Evolutionary conservation across 2,797 vertebrate species (phyloP).

Genomic region (Gambusia yucatana): DNA sequence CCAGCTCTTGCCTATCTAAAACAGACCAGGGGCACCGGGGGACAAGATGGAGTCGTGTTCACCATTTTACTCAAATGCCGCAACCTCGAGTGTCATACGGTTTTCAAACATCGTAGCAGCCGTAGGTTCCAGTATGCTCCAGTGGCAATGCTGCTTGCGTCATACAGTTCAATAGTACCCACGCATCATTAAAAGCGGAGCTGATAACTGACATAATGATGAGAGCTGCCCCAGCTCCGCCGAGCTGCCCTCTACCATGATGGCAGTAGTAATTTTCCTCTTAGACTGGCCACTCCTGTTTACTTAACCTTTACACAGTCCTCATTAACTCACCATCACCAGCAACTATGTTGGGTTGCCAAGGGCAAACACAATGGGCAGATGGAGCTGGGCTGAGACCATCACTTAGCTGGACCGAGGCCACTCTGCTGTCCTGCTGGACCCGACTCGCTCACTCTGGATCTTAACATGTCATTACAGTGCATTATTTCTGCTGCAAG

Average conservation of each 20-base stretch:
- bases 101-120: slow-evolving; percentile 37
- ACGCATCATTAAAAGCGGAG: slow-evolving; percentile 77
- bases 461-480: slow-evolving; percentile 70
- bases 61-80: slow-evolving; percentile 20
- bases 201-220: slow-evolving; percentile 79
- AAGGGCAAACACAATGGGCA: slow-evolving; percentile 82
- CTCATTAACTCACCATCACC: slow-evolving; percentile 82
- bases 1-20: slow-evolving; percentile 1
- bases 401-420: slow-evolving; percentile 74
- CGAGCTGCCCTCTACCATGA: slow-evolving; percentile 61
- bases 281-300: slow-evolving; percentile 82
- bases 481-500: slow-evolving; percentile 59
- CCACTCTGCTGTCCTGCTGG: slow-evolving; percentile 65
- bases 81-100: slow-evolving; percentile 31
- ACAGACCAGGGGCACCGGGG: slow-evolving; percentile 1
- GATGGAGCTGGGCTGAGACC: slow-evolving; percentile 75
- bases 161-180: slow-evolving; percentile 61
- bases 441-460: slow-evolving; percentile 57
- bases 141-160: slow-evolving; percentile 52
- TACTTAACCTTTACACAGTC: slow-evolving; percentile 84
- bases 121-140: slow-evolving; percentile 24
- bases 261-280: slow-evolving; percentile 77
- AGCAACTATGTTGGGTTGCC: slow-evolving; percentile 76
- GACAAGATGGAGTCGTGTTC: not conserved
- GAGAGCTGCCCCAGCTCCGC: slow-evolving; percentile 65